A percentile compares a stretch with the other conserved stretches of the same genome.
Conservation (phyloP, 2,888 invertebrate species). For the Ernsta delagoae region DNA sequence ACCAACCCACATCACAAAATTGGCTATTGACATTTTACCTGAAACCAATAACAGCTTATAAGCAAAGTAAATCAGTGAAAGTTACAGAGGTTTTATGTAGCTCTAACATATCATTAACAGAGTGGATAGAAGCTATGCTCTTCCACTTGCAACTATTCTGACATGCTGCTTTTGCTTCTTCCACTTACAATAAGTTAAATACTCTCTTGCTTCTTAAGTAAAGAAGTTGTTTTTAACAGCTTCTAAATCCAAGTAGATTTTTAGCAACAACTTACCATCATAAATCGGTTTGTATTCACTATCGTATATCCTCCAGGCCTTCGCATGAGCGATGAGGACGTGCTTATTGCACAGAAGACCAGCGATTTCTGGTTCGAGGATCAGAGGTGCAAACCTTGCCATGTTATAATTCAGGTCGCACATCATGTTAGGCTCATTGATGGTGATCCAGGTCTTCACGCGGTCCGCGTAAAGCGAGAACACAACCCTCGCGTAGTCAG, state of each 20-base stretch:
- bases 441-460: conserved; percentile 88
- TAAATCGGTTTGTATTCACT: conserved; percentile 73
- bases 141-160: no score
- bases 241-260: no score
- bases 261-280: conserved; percentile 61
- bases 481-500: conserved; percentile 11
- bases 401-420: conserved; percentile 57
- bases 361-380: conserved; percentile 16
- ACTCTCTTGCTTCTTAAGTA: no score
- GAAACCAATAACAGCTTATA: conserved; percentile 8
- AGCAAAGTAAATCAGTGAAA: no score
- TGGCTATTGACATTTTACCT: conserved; percentile 57
- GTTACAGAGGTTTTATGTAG: no score
- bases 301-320: conserved; percentile 84
- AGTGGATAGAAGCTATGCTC: no score
- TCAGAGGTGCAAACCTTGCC: conserved; percentile 53
- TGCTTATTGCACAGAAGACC: conserved; percentile 86
- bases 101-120: no score
- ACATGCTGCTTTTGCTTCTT: no score
- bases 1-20: conserved; percentile 71
- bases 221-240: no score
- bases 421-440: conserved; percentile 87
- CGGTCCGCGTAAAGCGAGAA: conserved; percentile 83
- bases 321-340: conserved; percentile 87
- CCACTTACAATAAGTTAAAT: no score